phyloP scores from a whole-genome alignment of 2,888 invertebrate genomes.

The Chaitophorus viminalis region DNA sequence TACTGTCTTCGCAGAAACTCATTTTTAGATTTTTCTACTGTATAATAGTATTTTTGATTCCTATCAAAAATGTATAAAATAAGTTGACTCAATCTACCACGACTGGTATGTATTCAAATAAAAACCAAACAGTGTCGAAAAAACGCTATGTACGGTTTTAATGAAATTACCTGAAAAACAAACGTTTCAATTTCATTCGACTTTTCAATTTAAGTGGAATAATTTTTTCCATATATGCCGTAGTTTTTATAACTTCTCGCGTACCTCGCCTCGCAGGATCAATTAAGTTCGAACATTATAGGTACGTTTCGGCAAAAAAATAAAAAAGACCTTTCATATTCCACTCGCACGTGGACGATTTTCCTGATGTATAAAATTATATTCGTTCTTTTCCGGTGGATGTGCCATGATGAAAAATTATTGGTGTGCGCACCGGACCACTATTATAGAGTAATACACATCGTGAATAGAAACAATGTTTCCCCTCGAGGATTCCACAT shows the following conservation, averaged over 20 bases:
- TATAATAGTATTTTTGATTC: no score
- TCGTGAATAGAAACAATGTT: background rate
- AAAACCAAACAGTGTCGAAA: no score
- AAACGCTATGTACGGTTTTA: no score
- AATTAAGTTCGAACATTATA: background rate
- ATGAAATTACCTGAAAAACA: background rate
- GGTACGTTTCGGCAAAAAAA: background rate
- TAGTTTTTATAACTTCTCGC: background rate
- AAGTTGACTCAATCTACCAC: no score
- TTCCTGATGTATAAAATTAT: background rate
- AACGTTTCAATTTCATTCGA: background rate
- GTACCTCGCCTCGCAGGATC: background rate
- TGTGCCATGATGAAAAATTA: conserved; percentile 9
- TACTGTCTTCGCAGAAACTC: no score
- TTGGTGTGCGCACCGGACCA: background rate
- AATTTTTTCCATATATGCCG: background rate
- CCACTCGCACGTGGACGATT: background rate
- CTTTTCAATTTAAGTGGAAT: no score
- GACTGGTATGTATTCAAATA: no score
- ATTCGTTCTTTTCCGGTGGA: conserved; percentile 36
- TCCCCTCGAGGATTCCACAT: background rate
- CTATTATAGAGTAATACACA: background rate
- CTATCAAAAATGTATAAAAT: no score
- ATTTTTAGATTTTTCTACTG: no score
- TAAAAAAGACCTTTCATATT: background rate